phyloP scores from a whole-genome alignment of 1,140 invertebrate genomes.

The Brachionus asplanchnoidis region DNA sequence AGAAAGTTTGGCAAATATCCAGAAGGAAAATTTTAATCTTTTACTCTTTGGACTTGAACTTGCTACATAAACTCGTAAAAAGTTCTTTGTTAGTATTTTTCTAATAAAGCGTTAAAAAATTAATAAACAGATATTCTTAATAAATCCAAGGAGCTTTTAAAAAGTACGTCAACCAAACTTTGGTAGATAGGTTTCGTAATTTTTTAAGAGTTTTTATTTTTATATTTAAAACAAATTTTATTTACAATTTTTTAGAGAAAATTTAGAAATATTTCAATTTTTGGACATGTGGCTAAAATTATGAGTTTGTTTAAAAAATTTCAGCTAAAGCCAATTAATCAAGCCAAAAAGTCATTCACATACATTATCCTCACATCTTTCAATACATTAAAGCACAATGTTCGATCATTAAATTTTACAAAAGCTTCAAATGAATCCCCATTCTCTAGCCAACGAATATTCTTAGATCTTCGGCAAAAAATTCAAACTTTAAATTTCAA shows the following conservation, averaged over 20 bases:
- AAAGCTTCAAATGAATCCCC: background rate
- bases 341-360: background rate
- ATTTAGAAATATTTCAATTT: background rate
- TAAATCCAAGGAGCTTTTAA: no score
- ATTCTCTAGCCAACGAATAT: background rate
- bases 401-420: background rate
- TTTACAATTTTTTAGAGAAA: no score
- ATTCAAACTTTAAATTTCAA: background rate
- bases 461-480: background rate
- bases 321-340: background rate
- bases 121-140: no score
- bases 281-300: background rate
- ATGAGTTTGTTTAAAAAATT: constrained; percentile 19
- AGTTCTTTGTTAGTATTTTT: no score
- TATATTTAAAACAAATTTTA: background rate
- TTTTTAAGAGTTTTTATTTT: background rate
- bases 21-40: no score
- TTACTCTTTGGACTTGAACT: no score
- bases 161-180: no score
- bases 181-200: background rate
- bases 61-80: no score
- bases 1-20: no score
- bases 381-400: background rate
- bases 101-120: no score
- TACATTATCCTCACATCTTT: background rate